Percentiles rank a stretch among this genome's conserved stretches.
Conservation (phyloP, 2,888 invertebrate genomes). For the Octonoba sinensis region DNA sequence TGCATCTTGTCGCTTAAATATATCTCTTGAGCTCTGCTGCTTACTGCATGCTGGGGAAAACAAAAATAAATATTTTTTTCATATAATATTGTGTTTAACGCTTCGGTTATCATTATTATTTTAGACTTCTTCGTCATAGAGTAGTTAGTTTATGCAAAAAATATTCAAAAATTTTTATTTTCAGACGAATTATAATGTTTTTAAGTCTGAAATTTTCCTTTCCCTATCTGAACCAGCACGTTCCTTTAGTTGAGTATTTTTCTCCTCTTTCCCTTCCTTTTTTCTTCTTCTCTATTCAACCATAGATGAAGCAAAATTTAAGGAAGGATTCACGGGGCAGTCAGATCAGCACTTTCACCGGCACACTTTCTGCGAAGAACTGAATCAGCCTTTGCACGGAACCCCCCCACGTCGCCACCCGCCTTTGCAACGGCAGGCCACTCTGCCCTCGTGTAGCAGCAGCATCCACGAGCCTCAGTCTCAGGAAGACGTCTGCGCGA, state of each 20-base stretch:
- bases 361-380: background rate
- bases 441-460: conserved; percentile 49
- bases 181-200: too few species aligned
- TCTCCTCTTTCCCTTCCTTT: conserved; percentile 33
- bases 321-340: conserved; percentile 20
- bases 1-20: conserved; percentile 4
- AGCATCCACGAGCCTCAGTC: conserved; percentile 9
- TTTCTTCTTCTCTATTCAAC: conserved; percentile 35
- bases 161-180: too few species aligned
- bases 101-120: too few species aligned
- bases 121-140: too few species aligned
- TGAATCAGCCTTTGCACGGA: background rate
- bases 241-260: background rate
- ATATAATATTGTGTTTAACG: too few species aligned
- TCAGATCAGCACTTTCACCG: conserved; percentile 9
- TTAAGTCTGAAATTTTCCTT: too few species aligned
- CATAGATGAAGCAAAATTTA: conserved; percentile 49
- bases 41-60: too few species aligned
- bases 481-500: conserved; percentile 22
- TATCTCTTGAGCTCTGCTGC: too few species aligned
- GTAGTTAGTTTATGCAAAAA: too few species aligned
- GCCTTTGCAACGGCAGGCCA: conserved; percentile 43
- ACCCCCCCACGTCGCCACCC: conserved; percentile 7
- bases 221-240: too few species aligned
- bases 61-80: too few species aligned